Conservation (phyloP, 2,113 vertebrate genomes). For the Holacanthus passer region DNA sequence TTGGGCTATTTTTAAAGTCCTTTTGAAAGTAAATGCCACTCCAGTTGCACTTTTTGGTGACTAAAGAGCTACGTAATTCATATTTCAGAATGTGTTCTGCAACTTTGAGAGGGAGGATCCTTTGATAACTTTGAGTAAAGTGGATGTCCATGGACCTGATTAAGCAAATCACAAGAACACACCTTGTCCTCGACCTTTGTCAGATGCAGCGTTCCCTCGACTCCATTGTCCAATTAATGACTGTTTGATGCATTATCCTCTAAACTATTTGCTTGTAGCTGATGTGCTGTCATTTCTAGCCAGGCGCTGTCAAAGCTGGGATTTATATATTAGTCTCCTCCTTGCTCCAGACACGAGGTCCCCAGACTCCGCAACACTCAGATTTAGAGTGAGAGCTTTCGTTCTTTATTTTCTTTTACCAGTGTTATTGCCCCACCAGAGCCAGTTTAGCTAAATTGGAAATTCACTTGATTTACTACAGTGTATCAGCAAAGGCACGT, state of each 20-base stretch:
- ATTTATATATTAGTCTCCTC: slow-evolving; percentile 69
- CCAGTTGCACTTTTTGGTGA: background rate
- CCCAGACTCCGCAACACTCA: slow-evolving; percentile 23
- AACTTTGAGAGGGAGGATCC: slow-evolving; percentile 4
- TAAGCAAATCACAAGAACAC: slow-evolving; percentile 36
- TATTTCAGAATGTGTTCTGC: background rate
- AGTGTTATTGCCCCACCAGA: slow-evolving; percentile 40
- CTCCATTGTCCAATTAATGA: slow-evolving; percentile 68
- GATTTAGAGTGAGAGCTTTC: slow-evolving; percentile 43
- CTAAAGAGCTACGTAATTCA: background rate
- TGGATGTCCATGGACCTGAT: slow-evolving; percentile 30
- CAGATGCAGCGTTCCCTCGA: slow-evolving; percentile 35
- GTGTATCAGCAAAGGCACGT: background rate
- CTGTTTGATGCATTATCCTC: slow-evolving; percentile 60
- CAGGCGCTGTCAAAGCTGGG: slow-evolving; percentile 40
- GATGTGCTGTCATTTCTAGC: slow-evolving; percentile 57
- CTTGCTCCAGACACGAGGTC: slow-evolving; percentile 48
- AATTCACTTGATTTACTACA: slow-evolving; percentile 42
- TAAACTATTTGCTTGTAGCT: slow-evolving; percentile 50
- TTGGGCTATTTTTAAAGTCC: background rate
- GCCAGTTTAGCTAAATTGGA: slow-evolving; percentile 43
- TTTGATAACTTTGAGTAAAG: slow-evolving; percentile 25
- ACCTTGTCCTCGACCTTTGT: slow-evolving; percentile 28
- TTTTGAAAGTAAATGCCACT: background rate
- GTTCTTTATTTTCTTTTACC: slow-evolving; percentile 32